Percentiles rank a stretch among this genome's conserved stretches.
phyloP scores from a whole-genome alignment of 2,888 invertebrate species.

The Pollenia labialis region DNA sequence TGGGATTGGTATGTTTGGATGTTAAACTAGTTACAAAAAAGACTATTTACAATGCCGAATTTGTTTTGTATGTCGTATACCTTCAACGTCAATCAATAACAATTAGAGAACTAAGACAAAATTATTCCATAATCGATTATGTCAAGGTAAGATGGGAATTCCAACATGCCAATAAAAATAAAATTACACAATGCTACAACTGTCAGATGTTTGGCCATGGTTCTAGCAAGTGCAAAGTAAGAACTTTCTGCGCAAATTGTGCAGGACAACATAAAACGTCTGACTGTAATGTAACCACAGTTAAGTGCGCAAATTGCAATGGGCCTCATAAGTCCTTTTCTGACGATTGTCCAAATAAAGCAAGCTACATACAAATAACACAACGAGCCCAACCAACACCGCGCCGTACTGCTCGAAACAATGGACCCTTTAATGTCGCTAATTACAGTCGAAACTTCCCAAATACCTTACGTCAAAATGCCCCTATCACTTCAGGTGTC shows the following conservation, averaged over 20 bases:
- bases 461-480: conserved; percentile 14
- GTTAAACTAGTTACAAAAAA: conserved; percentile 32
- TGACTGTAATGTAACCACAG: not conserved
- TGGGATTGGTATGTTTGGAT: conserved; percentile 21
- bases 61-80: conserved; percentile 17
- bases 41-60: conserved; percentile 1
- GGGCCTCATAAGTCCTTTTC: conserved; percentile 6
- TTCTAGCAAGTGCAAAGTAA: conserved; percentile 2
- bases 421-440: not conserved
- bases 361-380: not conserved
- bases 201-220: conserved; percentile 50
- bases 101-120: conserved; percentile 21
- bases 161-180: too few species aligned
- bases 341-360: not conserved
- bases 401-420: not conserved
- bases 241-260: conserved; percentile 31
- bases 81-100: conserved; percentile 24
- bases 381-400: not conserved
- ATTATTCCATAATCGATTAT: conserved; percentile 31
- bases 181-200: conserved; percentile 8
- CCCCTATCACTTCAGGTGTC: not conserved
- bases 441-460: conserved; percentile 9
- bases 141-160: not conserved
- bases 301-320: conserved; percentile 21
- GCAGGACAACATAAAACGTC: conserved; percentile 27